Percentiles rank a stretch among this genome's conserved stretches.
These are phyloP conservation scores for Mormyrops attenuatus DNA, from an alignment of 2,797 vertebrate species.

Conservation along the genomic window DNA sequence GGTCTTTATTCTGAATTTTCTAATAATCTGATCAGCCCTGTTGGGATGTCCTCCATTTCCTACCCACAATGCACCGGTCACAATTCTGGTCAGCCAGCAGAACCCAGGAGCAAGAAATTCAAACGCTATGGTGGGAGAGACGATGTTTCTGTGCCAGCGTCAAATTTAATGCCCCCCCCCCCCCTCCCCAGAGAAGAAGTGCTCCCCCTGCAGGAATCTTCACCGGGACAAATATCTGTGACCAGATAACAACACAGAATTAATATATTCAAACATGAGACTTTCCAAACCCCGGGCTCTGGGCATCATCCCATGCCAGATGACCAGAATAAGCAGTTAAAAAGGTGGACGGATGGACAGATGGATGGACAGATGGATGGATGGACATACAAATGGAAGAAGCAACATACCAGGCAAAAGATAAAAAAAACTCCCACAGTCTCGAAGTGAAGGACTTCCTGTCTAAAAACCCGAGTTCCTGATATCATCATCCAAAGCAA, in stretches of 20 bases:
- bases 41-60: not conserved
- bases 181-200: not conserved
- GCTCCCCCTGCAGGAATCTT: not conserved
- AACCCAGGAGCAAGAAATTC: not conserved
- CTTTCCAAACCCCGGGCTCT: not conserved
- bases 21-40: not conserved
- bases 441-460: conserved; percentile 15
- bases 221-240: not conserved
- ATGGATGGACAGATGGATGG: not conserved
- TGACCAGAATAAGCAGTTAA: not conserved
- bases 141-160: not conserved
- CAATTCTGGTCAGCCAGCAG: not conserved
- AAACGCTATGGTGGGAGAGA: not conserved
- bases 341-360: not conserved
- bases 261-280: not conserved
- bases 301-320: not conserved
- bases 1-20: not conserved
- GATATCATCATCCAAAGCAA: conserved; percentile 40
- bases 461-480: conserved; percentile 36
- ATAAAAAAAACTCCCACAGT: not conserved
- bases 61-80: not conserved
- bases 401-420: not conserved
- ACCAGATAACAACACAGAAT: not conserved
- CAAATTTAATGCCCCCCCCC: not conserved
- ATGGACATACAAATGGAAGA: not conserved